These are phyloP conservation scores for Rhagoletis pomonella DNA, from an alignment of 1,140 invertebrate species.

Conservation along the genomic window DNA sequence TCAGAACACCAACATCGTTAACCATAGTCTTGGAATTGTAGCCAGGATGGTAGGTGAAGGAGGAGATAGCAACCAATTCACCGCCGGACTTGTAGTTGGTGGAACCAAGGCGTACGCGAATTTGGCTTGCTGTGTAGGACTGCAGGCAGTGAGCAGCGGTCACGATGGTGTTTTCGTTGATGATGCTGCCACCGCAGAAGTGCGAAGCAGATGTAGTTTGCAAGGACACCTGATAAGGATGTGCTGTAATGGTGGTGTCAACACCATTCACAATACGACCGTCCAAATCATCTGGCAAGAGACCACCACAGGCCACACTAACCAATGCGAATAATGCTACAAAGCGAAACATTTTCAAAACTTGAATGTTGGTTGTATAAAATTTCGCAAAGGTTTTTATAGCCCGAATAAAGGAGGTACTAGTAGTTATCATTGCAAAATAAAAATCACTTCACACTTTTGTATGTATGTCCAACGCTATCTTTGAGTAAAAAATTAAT, in stretches of 20 bases:
- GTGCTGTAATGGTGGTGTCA: slow-evolving; percentile 59
- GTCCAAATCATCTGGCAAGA: slow-evolving; percentile 57
- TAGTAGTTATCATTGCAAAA: too few relatives aligned
- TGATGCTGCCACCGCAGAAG: slow-evolving; percentile 59
- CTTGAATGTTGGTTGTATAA: background rate
- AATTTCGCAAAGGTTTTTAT: slow-evolving; percentile 23
- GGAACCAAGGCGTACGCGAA: slow-evolving; percentile 68
- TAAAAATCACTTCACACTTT: too few relatives aligned
- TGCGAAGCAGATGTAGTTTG: slow-evolving; percentile 56
- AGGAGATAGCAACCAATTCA: slow-evolving; percentile 53
- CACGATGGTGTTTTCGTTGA: slow-evolving; percentile 75
- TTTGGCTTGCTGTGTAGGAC: slow-evolving; percentile 61
- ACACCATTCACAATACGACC: slow-evolving; percentile 58
- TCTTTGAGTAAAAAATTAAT: too few relatives aligned
- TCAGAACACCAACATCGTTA: slow-evolving; percentile 76
- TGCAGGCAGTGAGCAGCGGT: slow-evolving; percentile 79
- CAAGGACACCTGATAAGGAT: slow-evolving; percentile 68
- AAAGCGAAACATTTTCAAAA: slow-evolving; percentile 60
- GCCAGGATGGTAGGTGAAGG: slow-evolving; percentile 63
- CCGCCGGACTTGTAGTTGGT: slow-evolving; percentile 65
- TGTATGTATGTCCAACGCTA: too few relatives aligned
- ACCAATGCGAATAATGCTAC: slow-evolving; percentile 56
- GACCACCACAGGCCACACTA: slow-evolving; percentile 32
- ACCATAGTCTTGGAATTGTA: slow-evolving; percentile 68
- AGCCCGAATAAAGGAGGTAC: too few relatives aligned